Evolutionary conservation across 2,797 vertebrate species (phyloP), one percentile per base, ranked within the genome.

Genomic region (Lacerta bilineata): DNA sequence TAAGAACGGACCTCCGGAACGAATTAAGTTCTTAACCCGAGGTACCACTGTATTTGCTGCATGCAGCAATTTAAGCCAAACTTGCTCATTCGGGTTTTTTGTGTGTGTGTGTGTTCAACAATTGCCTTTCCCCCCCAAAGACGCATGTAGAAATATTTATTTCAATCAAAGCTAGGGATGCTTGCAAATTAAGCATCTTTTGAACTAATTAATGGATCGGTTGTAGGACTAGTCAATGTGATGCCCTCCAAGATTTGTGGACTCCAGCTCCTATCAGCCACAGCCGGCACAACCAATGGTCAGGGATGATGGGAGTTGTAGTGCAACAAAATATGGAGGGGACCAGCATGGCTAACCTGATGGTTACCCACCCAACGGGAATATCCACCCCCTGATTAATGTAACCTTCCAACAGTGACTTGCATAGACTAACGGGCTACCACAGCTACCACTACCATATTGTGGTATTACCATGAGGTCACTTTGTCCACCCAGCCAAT

Each of bases 11-110:
- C 33, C 33, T 33, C 33, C 33, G 33, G 33, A 33, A 33, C 33
- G 33, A 33, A 33, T 33, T 33, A 33, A 33, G 33, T 33, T 33
- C 33, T 33, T 33, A 33, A 33, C 33, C 33, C 33, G 33, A 33
- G 33, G 33, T 33, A 33, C 33, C 33, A 33, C 33, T 33, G 64
- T 88, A 69, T 23, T 80, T 77, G 75, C 20, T 4, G 39, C 29
- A 46, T 72, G 17, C 25, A 18, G 59, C 23, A 80, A 15, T 84
- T 94, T 39, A 11, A 78, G 88, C 86, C 39, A n/a, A 29, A 84
- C 66, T 75, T 29, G n/a, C 25, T 55, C 2, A 88, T 80, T 74
- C 87, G 8, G 9, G 33, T 33, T 43, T 46, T 2, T 50, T 50
- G 1, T 46, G 9, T 50, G 11, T 13, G 50, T 50, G 15, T 61